Percentiles rank a stretch among this genome's conserved stretches.
These are phyloP conservation scores for Aplodontia rufa DNA, from an alignment of 2,113 vertebrate species.

Conservation along the genomic window DNA sequence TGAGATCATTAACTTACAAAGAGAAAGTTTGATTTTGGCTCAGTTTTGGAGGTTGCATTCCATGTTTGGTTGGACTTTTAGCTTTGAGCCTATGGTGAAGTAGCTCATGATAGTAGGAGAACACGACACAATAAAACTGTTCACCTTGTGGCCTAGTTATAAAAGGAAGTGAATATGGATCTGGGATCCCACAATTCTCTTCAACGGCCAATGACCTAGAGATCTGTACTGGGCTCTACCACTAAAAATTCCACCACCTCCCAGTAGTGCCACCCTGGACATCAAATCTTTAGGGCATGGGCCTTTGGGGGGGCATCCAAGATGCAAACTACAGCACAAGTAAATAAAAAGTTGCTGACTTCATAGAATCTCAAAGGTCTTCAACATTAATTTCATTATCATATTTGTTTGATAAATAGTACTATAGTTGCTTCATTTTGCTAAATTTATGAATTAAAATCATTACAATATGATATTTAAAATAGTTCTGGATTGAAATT, in stretches of 20 bases:
- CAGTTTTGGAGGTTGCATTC: background rate
- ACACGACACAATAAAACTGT: background rate
- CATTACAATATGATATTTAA: background rate
- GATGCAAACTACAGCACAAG: background rate
- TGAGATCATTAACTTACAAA: background rate
- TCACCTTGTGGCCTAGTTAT: background rate
- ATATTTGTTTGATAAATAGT: background rate
- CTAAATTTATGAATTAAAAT: background rate
- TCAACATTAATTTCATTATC: background rate
- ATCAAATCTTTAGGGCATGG: background rate
- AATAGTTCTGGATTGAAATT: background rate
- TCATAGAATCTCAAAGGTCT: background rate
- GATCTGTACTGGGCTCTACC: background rate
- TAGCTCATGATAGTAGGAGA: background rate
- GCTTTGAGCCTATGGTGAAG: background rate
- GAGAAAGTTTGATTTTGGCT: background rate
- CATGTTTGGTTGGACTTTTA: background rate
- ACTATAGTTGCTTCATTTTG: background rate
- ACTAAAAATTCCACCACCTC: background rate
- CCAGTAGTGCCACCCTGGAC: background rate
- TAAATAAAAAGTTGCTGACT: background rate
- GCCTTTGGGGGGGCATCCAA: background rate
- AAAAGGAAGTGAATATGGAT: background rate
- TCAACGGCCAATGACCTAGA: background rate
- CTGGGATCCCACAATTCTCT: background rate